A percentile compares a stretch with the other conserved stretches of the same genome.
Conservation (phyloP, 1,140 invertebrate species). For the Bombus breviceps region DNA sequence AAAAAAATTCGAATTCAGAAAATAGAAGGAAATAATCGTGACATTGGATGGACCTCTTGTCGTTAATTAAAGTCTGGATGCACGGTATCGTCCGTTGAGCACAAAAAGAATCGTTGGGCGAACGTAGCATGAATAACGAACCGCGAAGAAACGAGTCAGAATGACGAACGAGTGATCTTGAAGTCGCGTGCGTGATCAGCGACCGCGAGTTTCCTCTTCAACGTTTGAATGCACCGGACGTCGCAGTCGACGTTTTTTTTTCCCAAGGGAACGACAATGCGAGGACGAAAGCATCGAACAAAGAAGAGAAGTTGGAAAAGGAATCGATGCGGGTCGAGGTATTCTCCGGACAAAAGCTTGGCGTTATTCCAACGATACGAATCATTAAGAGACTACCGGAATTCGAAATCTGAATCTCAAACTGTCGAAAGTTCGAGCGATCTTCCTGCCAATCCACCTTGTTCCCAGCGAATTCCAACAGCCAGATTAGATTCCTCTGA, state of each 20-base stretch:
- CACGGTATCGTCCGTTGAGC: neutral
- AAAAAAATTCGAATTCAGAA: neutral
- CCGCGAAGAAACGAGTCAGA: neutral
- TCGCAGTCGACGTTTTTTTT: neutral
- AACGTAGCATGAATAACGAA: neutral
- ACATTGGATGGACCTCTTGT: neutral
- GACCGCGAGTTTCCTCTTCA: slow-evolving; percentile 39
- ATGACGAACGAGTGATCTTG: slow-evolving; percentile 17
- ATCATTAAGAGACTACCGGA: neutral
- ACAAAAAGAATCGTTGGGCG: neutral
- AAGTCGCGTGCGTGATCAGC: slow-evolving; percentile 29
- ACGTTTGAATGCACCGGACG: slow-evolving; percentile 38
- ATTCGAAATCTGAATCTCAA: neutral
- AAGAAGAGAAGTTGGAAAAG: neutral
- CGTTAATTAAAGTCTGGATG: neutral
- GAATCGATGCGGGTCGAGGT: neutral
- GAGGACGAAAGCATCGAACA: neutral
- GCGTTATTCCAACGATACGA: neutral
- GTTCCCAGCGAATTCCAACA: neutral
- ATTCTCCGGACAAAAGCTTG: neutral
- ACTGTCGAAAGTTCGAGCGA: neutral
- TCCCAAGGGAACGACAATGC: neutral
- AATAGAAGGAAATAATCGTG: neutral
- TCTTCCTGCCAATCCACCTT: neutral
- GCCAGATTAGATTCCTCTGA: neutral